phyloP scores from a whole-genome alignment of 2,888 invertebrate species.

The Melipona bicolor region DNA sequence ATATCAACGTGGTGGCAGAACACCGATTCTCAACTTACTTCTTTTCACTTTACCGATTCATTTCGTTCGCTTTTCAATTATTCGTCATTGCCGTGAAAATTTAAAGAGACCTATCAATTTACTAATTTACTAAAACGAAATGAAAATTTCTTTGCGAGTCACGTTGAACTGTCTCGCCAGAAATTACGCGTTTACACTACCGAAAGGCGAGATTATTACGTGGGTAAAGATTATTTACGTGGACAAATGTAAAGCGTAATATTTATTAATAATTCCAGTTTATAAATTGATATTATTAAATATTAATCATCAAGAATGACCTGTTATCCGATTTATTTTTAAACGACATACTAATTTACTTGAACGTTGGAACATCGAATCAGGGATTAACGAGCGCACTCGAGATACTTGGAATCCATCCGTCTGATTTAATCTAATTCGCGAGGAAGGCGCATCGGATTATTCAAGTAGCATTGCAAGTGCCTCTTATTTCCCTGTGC shows the following conservation, averaged over 20 bases:
- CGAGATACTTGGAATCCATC: constrained; percentile 3
- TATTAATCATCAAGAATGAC: neutral
- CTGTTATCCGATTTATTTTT: neutral
- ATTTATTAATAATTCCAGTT: neutral
- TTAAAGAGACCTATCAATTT: neutral
- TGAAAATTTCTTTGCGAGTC: neutral
- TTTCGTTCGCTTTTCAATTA: neutral
- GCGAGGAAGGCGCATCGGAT: neutral
- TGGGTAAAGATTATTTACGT: neutral
- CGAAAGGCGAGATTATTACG: neutral
- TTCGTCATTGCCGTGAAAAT: neutral
- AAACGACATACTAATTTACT: neutral
- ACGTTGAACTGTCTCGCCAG: neutral
- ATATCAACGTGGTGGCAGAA: constrained; percentile 1
- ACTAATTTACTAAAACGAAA: neutral
- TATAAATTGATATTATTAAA: neutral
- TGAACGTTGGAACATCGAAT: neutral
- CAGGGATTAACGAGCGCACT: constrained; percentile 7
- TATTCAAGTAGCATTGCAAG: constrained; percentile 23
- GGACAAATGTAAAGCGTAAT: neutral
- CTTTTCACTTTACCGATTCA: neutral
- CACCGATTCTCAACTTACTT: constrained; percentile 31
- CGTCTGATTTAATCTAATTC: constrained; percentile 29
- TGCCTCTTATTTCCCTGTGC: constrained; percentile 16
- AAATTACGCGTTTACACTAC: neutral